These are phyloP conservation scores for Syndactyla subalaris DNA, from an alignment of 2,797 vertebrate species.

Conservation along the genomic window DNA sequence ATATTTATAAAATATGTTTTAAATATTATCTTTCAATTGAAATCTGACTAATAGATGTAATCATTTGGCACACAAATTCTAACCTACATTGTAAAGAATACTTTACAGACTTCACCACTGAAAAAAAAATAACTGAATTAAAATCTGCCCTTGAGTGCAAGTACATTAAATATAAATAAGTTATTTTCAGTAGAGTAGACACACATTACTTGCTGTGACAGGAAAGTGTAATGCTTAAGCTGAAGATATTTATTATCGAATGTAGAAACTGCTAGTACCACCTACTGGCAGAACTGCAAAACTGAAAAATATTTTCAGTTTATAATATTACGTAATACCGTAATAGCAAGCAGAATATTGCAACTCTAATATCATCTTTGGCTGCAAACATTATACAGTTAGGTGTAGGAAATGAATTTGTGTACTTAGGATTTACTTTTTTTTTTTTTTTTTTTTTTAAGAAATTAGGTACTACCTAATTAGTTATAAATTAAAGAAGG, in stretches of 20 bases:
- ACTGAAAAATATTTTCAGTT: neutral
- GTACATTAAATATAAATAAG: neutral
- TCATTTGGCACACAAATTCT: neutral
- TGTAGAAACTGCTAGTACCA: conserved; percentile 54
- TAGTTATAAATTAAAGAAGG: neutral
- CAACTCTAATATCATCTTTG: neutral
- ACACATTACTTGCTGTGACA: neutral
- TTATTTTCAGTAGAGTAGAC: neutral
- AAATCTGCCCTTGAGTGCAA: conserved; percentile 6
- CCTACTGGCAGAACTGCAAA: conserved; percentile 48
- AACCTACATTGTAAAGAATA: neutral
- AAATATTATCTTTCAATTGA: neutral
- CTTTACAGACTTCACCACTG: neutral
- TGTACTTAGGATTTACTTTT: neutral
- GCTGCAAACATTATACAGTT: neutral
- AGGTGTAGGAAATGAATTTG: neutral
- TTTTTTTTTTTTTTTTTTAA: neutral
- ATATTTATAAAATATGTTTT: neutral
- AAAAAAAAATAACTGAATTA: neutral
- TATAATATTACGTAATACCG: neutral
- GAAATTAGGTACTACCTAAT: neutral
- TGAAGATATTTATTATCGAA: neutral
- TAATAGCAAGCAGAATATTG: neutral
- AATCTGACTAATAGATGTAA: neutral
- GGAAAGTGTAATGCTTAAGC: neutral